These are phyloP conservation scores for Scomber japonicus DNA, from an alignment of 2,113 vertebrate genomes.

Conservation along the genomic window DNA sequence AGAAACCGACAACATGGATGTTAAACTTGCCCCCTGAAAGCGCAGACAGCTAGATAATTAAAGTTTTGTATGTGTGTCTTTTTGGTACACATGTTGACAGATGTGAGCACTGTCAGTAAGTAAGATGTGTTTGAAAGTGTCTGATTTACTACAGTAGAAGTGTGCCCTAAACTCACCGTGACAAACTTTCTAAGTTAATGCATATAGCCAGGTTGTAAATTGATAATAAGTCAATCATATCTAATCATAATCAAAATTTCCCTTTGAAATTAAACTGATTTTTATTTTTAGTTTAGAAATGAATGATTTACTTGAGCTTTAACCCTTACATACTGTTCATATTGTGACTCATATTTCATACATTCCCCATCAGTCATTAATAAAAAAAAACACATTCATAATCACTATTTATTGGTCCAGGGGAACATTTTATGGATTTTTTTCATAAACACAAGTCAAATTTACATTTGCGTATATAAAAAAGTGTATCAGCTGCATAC, in stretches of 20 bases:
- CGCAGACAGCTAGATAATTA: slow-evolving; percentile 38
- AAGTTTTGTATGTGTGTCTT: slow-evolving; percentile 44
- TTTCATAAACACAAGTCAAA: no score
- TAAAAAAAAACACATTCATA: no score
- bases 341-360: no score
- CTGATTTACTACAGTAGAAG: background rate
- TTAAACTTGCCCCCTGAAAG: slow-evolving; percentile 53
- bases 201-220: background rate
- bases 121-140: slow-evolving; percentile 6
- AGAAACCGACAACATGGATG: slow-evolving; percentile 46
- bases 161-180: background rate
- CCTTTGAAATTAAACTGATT: background rate
- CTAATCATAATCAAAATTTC: slow-evolving; percentile 4
- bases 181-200: background rate
- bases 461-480: no score
- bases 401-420: no score
- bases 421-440: no score
- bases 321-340: no score
- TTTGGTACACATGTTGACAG: slow-evolving; percentile 38
- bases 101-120: slow-evolving; percentile 1
- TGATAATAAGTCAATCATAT: background rate
- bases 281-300: background rate
- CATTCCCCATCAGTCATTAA: no score
- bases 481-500: no score
- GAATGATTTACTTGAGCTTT: no score